phyloP scores from a whole-genome alignment of 2,113 vertebrate species.

The Chionis minor region DNA sequence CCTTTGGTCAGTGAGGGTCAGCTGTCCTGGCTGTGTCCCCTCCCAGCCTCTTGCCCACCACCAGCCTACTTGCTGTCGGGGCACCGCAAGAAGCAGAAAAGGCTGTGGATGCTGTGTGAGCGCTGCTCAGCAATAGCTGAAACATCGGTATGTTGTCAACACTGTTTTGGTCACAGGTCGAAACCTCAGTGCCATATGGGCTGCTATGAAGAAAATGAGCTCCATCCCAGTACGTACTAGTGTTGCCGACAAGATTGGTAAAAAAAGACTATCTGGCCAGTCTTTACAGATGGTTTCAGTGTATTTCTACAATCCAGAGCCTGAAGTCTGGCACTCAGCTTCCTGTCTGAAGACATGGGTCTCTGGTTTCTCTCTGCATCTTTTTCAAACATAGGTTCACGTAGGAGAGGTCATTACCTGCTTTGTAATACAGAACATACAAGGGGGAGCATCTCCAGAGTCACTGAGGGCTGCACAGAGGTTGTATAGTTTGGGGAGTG shows the following conservation, averaged over 20 bases:
- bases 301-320: not conserved
- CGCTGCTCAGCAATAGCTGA: not conserved
- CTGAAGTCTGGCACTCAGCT: not conserved
- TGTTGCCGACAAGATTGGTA: not conserved
- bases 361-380: not conserved
- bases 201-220: not conserved
- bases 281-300: not conserved
- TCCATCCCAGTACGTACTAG: not conserved
- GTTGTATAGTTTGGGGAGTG: not conserved
- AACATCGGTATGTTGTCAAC: not conserved
- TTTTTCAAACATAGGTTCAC: not conserved
- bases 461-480: not conserved
- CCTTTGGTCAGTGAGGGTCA: not conserved
- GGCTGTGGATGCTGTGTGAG: not conserved
- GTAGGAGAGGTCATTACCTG: not conserved
- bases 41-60: not conserved
- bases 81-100: not conserved
- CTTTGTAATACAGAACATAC: not conserved
- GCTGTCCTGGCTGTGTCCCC: not conserved
- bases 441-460: not conserved
- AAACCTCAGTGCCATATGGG: accelerated
- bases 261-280: not conserved
- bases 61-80: not conserved
- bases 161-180: not conserved
- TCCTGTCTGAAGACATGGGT: not conserved